Evolutionary conservation across 2,797 vertebrate species (phyloP).

Genomic region (Takifugu ocellatus): DNA sequence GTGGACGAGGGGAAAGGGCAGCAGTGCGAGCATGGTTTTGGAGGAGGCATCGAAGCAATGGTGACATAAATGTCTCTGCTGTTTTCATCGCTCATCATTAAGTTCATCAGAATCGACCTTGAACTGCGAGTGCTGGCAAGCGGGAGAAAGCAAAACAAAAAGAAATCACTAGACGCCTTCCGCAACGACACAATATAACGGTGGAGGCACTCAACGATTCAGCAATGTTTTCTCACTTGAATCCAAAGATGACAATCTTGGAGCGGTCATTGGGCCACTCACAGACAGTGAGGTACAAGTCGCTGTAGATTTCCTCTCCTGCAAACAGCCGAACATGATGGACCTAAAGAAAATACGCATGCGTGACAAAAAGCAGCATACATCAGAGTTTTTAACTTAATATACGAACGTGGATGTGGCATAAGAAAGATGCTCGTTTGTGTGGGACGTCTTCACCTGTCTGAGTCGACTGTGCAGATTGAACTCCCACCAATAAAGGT

Average conservation of each 20-base stretch:
- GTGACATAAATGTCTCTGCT: constrained; percentile 93
- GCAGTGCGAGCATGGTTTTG: constrained; percentile 79
- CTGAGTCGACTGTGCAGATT: constrained; percentile 92
- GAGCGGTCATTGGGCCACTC: constrained; percentile 93
- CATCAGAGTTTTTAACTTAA: background rate
- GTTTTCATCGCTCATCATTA: constrained; percentile 95
- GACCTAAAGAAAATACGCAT: constrained; percentile 70
- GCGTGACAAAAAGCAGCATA: background rate
- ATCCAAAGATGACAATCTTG: constrained; percentile 94
- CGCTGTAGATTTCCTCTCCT: constrained; percentile 91
- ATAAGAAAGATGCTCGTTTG: background rate
- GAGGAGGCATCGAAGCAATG: constrained; percentile 83
- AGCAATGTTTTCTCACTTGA: constrained; percentile 81
- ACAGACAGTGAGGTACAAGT: constrained; percentile 91
- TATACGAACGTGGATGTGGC: background rate
- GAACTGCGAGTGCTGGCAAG: constrained; percentile 83
- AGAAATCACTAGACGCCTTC: background rate
- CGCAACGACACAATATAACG: background rate
- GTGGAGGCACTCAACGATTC: background rate
- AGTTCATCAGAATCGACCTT: constrained; percentile 84
- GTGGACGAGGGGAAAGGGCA: constrained; percentile 67
- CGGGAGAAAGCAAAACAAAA: constrained; percentile 11
- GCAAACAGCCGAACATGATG: constrained; percentile 91
- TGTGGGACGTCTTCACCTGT: constrained; percentile 72
- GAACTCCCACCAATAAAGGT: constrained; percentile 97